A percentile compares a stretch with the other conserved stretches of the same genome.
phyloP scores from a whole-genome alignment of 2,797 vertebrate species.

The Anas capensis region DNA sequence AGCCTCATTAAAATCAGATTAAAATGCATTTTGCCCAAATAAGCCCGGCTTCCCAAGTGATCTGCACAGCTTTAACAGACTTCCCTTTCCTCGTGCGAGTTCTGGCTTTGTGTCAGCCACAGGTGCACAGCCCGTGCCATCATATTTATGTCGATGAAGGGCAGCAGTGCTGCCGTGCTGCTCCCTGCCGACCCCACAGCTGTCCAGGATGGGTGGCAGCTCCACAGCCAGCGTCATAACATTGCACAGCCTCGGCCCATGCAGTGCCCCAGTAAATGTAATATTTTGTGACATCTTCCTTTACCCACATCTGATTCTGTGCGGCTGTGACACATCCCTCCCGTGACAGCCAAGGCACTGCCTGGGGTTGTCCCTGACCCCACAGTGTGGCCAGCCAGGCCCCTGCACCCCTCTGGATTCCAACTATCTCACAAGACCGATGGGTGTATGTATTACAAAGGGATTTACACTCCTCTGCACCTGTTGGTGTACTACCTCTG shows the following conservation, averaged over 20 bases:
- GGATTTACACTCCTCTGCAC: not conserved
- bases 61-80: not conserved
- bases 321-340: not conserved
- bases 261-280: not conserved
- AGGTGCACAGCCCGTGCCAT: not conserved
- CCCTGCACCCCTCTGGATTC: not conserved
- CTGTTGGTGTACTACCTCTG: not conserved
- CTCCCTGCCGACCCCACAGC: fast-evolving
- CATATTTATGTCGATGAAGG: not conserved
- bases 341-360: fast-evolving
- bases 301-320: not conserved
- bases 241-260: fast-evolving
- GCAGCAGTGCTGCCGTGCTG: fast-evolving
- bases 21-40: constrained; percentile 49
- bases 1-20: constrained; percentile 54
- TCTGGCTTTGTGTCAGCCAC: not conserved
- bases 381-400: fast-evolving
- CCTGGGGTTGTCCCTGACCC: not conserved
- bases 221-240: fast-evolving
- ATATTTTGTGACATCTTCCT: fast-evolving
- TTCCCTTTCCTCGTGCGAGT: not conserved
- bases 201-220: not conserved
- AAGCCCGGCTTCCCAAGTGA: constrained; percentile 15
- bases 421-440: fast-evolving
- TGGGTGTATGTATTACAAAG: not conserved